phyloP scores from a whole-genome alignment of 2,888 invertebrate species.

The Parelbella ahira region DNA sequence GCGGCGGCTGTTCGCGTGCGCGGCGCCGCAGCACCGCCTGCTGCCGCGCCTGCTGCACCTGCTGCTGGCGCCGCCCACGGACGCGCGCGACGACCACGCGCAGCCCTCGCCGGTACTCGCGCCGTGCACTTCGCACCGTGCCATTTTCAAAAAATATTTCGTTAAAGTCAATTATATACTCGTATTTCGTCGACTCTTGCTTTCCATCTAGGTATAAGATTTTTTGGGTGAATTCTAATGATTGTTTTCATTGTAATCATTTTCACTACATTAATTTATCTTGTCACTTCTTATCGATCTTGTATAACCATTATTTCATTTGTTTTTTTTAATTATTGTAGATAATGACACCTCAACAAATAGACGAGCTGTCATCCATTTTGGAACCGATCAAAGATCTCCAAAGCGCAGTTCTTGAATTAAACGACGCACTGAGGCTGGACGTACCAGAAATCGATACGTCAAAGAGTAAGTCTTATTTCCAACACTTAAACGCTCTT shows the following conservation, averaged over 20 bases:
- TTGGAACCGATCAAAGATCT: constrained; percentile 82
- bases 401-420: constrained; percentile 67
- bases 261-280: no score
- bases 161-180: no score
- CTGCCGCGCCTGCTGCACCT: constrained; percentile 70
- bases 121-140: no score
- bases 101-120: no score
- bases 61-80: constrained; percentile 41
- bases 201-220: no score
- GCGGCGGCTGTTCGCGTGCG: constrained; percentile 62
- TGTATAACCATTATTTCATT: no score
- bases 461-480: constrained; percentile 45
- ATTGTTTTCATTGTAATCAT: no score
- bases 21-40: constrained; percentile 69
- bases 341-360: constrained; percentile 77
- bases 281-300: no score
- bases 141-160: no score
- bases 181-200: no score
- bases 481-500: no score
- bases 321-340: constrained; percentile 37
- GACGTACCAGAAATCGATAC: constrained; percentile 68
- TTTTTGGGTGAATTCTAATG: no score
- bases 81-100: constrained; percentile 30
- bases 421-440: constrained; percentile 67
- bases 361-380: constrained; percentile 83